Evolutionary conservation across 2,888 invertebrate genomes (phyloP).

Genomic region (Papilio demoleus): DNA sequence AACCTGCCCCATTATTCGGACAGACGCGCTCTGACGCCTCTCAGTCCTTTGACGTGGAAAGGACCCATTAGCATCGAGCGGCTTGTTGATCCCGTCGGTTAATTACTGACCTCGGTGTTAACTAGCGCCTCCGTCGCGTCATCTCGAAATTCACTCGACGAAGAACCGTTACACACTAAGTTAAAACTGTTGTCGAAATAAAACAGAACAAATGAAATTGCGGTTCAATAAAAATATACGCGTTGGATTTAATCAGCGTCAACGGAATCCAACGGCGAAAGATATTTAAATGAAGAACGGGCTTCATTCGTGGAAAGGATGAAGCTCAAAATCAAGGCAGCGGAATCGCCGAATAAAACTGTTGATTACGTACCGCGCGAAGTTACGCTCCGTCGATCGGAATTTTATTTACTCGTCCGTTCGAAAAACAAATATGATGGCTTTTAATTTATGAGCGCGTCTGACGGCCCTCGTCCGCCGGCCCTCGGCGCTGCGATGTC

Average conservation of each 20-base stretch:
- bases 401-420: slow-evolving; percentile 77
- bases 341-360: slow-evolving; percentile 75
- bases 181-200: slow-evolving; percentile 25
- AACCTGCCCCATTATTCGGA: slow-evolving; percentile 79
- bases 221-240: slow-evolving; percentile 53
- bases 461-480: slow-evolving; percentile 50
- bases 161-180: slow-evolving; percentile 11
- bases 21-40: slow-evolving; percentile 79
- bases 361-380: slow-evolving; percentile 76
- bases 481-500: slow-evolving; percentile 48
- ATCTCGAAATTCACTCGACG: slow-evolving; percentile 52
- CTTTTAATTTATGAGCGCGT: slow-evolving; percentile 78
- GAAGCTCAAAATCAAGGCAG: slow-evolving; percentile 70
- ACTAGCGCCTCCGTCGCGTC: slow-evolving; percentile 56
- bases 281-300: slow-evolving; percentile 70
- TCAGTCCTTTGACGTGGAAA: slow-evolving; percentile 81
- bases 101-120: slow-evolving; percentile 77
- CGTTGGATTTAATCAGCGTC: slow-evolving; percentile 69
- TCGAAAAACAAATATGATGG: slow-evolving; percentile 78
- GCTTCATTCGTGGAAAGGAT: slow-evolving; percentile 59
- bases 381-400: slow-evolving; percentile 75
- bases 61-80: slow-evolving; percentile 79
- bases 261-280: slow-evolving; percentile 60
- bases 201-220: slow-evolving; percentile 41
- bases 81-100: slow-evolving; percentile 79